Evolutionary conservation across 2,113 vertebrate genomes (phyloP), one percentile per base, ranked within the genome.

Genomic region (Sphyrna mokarran): DNA sequence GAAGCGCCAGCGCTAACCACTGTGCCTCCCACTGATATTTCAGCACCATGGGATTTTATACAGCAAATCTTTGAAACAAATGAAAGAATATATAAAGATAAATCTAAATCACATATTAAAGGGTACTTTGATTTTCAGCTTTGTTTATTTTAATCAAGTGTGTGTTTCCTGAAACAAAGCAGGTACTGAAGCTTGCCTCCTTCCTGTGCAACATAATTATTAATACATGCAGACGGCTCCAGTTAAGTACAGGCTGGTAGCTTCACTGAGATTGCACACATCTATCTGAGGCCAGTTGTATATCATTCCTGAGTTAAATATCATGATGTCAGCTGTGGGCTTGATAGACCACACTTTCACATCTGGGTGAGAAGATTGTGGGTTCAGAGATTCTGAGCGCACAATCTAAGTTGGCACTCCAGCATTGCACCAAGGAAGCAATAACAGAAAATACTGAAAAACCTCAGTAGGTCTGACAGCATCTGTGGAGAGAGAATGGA

Each of bases 81-180:
- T 93, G 89, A 93, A 93, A 93, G 89, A 93, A 93, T 66, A 37
- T 93, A 22, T 66, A 37, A 66, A n/a, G 20, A 37, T 91, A 66
- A 91, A 83, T 83, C 43, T 40, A 40, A 90, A 8, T 66, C 61
- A 63, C 61, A 66, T 91, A 66, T 66, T 91, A 91, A 93, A 93
- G 89, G 61, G 89, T n/a, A 66, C 61, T 93, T 93, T 93, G 89
- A 93, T 66, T 66, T 93, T 66, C 89, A 93, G 89, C 89, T 93
- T 93, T 66, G 89, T 90, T 90, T 90, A 48, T 63, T n/a, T 90
- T n/a, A 90, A 61, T 54, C 26, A 90, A 61, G 87, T 33, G 11
- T 61, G 8, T 7, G 16, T n/a, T 93, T 93, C 33, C 6, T 93
- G 80, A 93, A 93, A 93, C 61, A 93, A 66, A 93, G 18, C 89